These are phyloP conservation scores for Charaxes varanes DNA, from an alignment of 1,140 invertebrate genomes.

Conservation along the genomic window DNA sequence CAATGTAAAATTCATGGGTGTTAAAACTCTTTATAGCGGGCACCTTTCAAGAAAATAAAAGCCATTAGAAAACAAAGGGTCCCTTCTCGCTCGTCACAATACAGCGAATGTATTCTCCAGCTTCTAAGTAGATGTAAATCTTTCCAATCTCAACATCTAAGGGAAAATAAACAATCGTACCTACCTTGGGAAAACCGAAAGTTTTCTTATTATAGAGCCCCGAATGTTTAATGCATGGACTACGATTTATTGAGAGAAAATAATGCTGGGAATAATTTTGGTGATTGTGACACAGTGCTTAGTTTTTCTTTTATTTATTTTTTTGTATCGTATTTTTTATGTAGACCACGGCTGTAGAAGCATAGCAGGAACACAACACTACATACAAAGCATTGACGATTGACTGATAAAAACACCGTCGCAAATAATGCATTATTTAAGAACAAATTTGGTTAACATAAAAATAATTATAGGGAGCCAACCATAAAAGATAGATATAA, in stretches of 20 bases:
- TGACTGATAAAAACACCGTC: too few species aligned
- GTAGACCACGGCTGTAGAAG: too few species aligned
- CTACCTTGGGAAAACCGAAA: slow-evolving; percentile 46
- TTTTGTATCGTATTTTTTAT: too few species aligned
- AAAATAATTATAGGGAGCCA: too few species aligned
- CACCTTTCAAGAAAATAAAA: slow-evolving; percentile 59
- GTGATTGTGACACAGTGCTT: slow-evolving; percentile 31
- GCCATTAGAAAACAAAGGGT: slow-evolving; percentile 53
- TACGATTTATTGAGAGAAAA: slow-evolving; percentile 55
- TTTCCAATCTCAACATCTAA: slow-evolving; percentile 62
- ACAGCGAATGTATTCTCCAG: slow-evolving; percentile 46
- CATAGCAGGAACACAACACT: too few species aligned
- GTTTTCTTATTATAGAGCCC: slow-evolving; percentile 64
- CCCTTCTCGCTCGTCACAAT: slow-evolving; percentile 38
- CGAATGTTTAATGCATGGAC: slow-evolving; percentile 63
- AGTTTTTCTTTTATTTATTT: slow-evolving; percentile 9
- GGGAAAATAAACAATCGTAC: slow-evolving; percentile 60
- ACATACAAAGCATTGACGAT: too few species aligned
- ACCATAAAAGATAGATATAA: too few species aligned
- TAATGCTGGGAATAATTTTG: slow-evolving; percentile 50
- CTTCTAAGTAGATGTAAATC: slow-evolving; percentile 50
- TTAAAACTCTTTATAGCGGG: slow-evolving; percentile 46
- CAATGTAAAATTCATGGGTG: slow-evolving; percentile 56
- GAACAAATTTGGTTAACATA: too few species aligned
- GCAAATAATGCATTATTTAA: too few species aligned